These are phyloP conservation scores for Xestoiulus laeticollis DNA, from an alignment of 2,888 invertebrate species.

Conservation along the genomic window DNA sequence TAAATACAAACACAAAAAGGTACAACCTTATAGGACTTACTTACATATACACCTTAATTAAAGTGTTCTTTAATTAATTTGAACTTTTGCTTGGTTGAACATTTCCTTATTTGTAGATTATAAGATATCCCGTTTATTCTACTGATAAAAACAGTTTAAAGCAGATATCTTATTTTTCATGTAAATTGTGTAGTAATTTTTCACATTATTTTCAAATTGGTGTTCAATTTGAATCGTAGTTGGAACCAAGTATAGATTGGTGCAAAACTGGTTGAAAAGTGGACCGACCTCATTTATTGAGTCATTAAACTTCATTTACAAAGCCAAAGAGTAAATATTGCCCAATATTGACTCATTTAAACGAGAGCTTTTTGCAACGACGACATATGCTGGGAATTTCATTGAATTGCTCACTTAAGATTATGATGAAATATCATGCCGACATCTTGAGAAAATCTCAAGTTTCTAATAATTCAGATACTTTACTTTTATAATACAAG, in stretches of 20 bases:
- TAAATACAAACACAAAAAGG: not conserved
- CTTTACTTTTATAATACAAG: no score
- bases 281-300: not conserved
- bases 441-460: no score
- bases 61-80: not conserved
- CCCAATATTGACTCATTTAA: not conserved
- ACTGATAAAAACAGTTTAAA: no score
- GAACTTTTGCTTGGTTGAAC: not conserved
- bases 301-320: not conserved
- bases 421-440: no score
- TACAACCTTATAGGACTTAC: not conserved
- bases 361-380: not conserved
- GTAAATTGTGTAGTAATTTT: no score
- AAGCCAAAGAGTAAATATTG: not conserved
- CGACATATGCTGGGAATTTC: not conserved
- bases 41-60: not conserved
- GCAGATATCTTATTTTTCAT: no score
- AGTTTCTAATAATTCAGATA: no score
- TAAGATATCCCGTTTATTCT: no score
- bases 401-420: no score
- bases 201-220: no score
- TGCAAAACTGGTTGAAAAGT: not conserved
- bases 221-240: not conserved
- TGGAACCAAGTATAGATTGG: not conserved
- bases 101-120: no score